Evolutionary conservation across 2,888 invertebrate species (phyloP).

Genomic region (Nowickia ferox): DNA sequence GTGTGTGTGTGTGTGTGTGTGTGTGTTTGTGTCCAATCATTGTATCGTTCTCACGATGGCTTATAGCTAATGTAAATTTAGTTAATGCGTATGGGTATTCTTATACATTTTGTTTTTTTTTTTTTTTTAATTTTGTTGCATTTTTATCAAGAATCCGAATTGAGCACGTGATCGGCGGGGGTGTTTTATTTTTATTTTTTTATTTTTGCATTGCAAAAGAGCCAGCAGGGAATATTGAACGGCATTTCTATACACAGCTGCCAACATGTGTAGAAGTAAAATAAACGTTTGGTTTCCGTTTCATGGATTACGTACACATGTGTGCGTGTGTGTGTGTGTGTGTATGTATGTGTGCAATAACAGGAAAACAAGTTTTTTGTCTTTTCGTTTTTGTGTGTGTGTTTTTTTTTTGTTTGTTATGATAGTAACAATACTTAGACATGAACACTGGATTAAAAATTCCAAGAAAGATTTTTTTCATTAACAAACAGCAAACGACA

Average conservation of each 20-base stretch:
- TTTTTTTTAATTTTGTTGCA: slow-evolving; percentile 13
- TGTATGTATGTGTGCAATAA: not conserved
- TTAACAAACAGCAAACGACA: slow-evolving; percentile 2
- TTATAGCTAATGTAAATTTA: not conserved
- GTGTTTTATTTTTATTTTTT: slow-evolving; percentile 54
- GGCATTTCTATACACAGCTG: slow-evolving; percentile 6
- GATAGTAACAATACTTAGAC: not conserved
- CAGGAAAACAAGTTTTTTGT: not conserved
- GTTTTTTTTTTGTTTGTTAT: not conserved
- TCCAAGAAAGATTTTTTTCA: not conserved
- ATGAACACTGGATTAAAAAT: not conserved
- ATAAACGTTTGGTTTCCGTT: slow-evolving; percentile 43
- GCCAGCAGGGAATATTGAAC: slow-evolving; percentile 22
- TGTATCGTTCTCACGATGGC: too few species aligned
- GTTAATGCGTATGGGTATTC: slow-evolving; percentile 25
- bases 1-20: slow-evolving; percentile 2
- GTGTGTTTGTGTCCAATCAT: too few species aligned
- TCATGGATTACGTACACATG: not conserved
- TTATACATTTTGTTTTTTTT: slow-evolving; percentile 15
- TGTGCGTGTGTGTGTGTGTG: not conserved
- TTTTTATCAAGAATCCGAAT: slow-evolving; percentile 18
- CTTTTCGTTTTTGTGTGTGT: not conserved
- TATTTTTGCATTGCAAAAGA: slow-evolving; percentile 1
- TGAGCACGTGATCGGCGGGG: slow-evolving; percentile 69
- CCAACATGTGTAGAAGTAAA: not conserved